Percentiles rank a stretch among this genome's conserved stretches.
phyloP scores from a whole-genome alignment of 2,797 vertebrate species.

The Yasuhikotakia modesta region DNA sequence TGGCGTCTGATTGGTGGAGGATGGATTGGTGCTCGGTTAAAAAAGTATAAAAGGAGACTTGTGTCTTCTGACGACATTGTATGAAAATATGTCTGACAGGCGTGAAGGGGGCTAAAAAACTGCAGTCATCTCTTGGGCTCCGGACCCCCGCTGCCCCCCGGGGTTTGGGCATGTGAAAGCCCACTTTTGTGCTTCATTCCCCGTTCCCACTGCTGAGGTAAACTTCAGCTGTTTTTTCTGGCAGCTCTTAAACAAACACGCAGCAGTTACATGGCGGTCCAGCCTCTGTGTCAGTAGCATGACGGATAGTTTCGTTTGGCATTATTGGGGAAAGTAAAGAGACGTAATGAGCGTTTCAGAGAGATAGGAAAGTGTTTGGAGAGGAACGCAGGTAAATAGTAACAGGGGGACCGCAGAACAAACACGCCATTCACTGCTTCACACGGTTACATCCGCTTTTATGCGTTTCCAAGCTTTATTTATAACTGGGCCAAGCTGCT shows the following conservation, averaged over 20 bases:
- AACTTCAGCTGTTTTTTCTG: constrained; percentile 75
- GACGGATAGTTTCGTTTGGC: constrained; percentile 74
- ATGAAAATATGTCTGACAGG: constrained; percentile 74
- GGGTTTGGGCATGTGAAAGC: constrained; percentile 72
- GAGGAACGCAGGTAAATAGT: constrained; percentile 58
- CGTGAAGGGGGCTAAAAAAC: constrained; percentile 70
- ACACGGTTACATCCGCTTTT: constrained; percentile 4
- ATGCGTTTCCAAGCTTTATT: not conserved
- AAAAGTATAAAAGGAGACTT: constrained; percentile 11
- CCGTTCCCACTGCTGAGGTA: constrained; percentile 68
- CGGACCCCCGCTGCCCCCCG: constrained; percentile 62
- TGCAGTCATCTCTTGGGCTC: constrained; percentile 68
- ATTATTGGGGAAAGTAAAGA: constrained; percentile 70
- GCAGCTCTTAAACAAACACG: constrained; percentile 72
- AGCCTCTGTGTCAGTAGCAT: constrained; percentile 68
- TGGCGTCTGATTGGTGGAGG: constrained; percentile 34
- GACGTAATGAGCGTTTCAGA: constrained; percentile 62
- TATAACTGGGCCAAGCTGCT: not conserved
- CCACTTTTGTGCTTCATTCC: constrained; percentile 70
- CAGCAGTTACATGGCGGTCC: constrained; percentile 69
- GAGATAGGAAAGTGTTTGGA: constrained; percentile 63
- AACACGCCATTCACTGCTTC: constrained; percentile 44
- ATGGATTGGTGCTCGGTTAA: constrained; percentile 30
- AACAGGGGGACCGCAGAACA: constrained; percentile 39
- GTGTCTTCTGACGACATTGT: constrained; percentile 68